These are phyloP conservation scores for Melangyna quadrimaculata DNA, from an alignment of 2,888 invertebrate genomes.

Conservation along the genomic window DNA sequence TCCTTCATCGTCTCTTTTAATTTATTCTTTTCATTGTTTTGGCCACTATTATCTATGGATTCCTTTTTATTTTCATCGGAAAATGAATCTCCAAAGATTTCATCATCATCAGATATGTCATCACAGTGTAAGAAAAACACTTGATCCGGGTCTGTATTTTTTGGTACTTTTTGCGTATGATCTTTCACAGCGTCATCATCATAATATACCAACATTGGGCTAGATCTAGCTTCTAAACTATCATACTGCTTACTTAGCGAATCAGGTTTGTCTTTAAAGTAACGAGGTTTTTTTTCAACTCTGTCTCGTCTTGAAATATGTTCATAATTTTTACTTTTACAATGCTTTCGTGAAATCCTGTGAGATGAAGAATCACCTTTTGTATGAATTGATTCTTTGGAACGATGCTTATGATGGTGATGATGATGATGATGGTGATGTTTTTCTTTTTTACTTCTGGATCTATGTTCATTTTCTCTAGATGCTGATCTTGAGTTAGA, in stretches of 20 bases:
- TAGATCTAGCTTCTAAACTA: neutral
- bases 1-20: neutral
- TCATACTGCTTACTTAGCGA: neutral
- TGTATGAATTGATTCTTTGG: neutral
- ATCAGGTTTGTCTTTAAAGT: neutral
- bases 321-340: neutral
- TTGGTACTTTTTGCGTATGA: neutral
- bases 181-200: neutral
- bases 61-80: neutral
- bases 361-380: neutral
- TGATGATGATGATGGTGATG: neutral
- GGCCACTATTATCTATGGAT: neutral
- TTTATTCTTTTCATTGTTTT: neutral
- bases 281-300: neutral
- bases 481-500: neutral
- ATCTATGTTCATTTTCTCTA: neutral
- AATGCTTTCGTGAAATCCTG: neutral
- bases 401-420: neutral
- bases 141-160: neutral
- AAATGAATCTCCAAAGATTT: neutral
- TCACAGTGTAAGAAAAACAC: constrained; percentile 10
- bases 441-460: neutral
- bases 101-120: constrained; percentile 38
- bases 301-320: neutral
- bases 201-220: neutral